Evolutionary conservation across 2,888 invertebrate species (phyloP).

Genomic region (Phlogophora meticulosa): DNA sequence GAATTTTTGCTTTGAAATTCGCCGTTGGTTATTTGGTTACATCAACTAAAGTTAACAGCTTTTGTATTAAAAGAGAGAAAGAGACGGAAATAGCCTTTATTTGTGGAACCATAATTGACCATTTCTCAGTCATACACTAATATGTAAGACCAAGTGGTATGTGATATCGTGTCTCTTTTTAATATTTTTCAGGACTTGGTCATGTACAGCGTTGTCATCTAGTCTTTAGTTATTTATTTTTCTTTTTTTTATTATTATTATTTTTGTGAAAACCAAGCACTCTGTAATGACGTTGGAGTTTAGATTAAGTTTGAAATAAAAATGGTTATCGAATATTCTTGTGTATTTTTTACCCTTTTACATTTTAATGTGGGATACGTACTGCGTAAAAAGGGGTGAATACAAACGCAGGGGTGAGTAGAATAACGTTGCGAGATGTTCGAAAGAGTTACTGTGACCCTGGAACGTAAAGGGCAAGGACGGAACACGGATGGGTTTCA

Average conservation of each 20-base stretch:
- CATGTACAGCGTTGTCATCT: slow-evolving; percentile 85
- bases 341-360: slow-evolving; percentile 59
- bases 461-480: too few relatives aligned
- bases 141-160: slow-evolving; percentile 68
- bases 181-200: slow-evolving; percentile 73
- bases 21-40: too few relatives aligned
- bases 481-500: too few relatives aligned
- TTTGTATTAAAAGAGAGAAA: too few relatives aligned
- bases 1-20: too few relatives aligned
- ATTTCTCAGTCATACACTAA: slow-evolving; percentile 60
- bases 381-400: too few relatives aligned
- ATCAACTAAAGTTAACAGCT: too few relatives aligned
- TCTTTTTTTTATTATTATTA: slow-evolving; percentile 68
- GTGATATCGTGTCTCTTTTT: slow-evolving; percentile 73
- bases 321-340: slow-evolving; percentile 80
- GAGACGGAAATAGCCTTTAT: too few relatives aligned
- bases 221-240: slow-evolving; percentile 89
- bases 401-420: too few relatives aligned
- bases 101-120: not conserved
- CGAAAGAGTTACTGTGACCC: too few relatives aligned
- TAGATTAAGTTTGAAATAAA: slow-evolving; percentile 88
- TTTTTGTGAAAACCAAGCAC: slow-evolving; percentile 71
- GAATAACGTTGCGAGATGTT: too few relatives aligned
- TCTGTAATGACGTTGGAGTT: slow-evolving; percentile 82
- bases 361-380: too few relatives aligned